Conservation (phyloP, 2,888 invertebrate genomes). For the Drosophila limbata region DNA sequence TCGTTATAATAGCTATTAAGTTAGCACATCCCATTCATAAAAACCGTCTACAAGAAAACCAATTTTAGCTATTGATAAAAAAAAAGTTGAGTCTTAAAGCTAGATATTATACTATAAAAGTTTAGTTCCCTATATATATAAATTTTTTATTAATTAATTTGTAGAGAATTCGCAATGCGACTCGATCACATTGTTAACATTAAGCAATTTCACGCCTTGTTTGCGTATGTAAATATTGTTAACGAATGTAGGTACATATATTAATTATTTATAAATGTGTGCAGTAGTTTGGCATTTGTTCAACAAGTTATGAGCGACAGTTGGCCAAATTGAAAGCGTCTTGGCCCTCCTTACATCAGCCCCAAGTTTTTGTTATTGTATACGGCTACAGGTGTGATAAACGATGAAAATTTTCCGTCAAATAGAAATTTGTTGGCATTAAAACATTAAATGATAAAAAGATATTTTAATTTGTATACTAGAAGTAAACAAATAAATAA, state of each 20-base stretch:
- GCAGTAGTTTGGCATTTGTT: slow-evolving; percentile 51
- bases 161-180: slow-evolving; percentile 41
- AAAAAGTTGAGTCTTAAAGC: no score
- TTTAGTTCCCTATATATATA: not conserved
- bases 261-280: slow-evolving; percentile 30
- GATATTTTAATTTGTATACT: slow-evolving; percentile 29
- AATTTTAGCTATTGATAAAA: no score
- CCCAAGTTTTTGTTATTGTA: slow-evolving; percentile 12
- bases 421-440: slow-evolving; percentile 12
- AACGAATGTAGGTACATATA: slow-evolving; percentile 14
- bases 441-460: slow-evolving; percentile 5
- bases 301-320: slow-evolving; percentile 50
- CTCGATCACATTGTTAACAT: slow-evolving; percentile 3
- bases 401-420: slow-evolving; percentile 33
- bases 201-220: slow-evolving; percentile 41
- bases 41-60: not conserved
- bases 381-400: slow-evolving; percentile 42
- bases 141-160: not conserved
- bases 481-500: slow-evolving; percentile 47
- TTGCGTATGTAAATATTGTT: slow-evolving; percentile 42
- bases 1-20: not conserved
- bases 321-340: slow-evolving; percentile 42
- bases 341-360: slow-evolving; percentile 17
- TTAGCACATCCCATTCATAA: not conserved
- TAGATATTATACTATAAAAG: no score